These are phyloP conservation scores for Tyrannus savana DNA, from an alignment of 2,113 vertebrate genomes.

Conservation along the genomic window DNA sequence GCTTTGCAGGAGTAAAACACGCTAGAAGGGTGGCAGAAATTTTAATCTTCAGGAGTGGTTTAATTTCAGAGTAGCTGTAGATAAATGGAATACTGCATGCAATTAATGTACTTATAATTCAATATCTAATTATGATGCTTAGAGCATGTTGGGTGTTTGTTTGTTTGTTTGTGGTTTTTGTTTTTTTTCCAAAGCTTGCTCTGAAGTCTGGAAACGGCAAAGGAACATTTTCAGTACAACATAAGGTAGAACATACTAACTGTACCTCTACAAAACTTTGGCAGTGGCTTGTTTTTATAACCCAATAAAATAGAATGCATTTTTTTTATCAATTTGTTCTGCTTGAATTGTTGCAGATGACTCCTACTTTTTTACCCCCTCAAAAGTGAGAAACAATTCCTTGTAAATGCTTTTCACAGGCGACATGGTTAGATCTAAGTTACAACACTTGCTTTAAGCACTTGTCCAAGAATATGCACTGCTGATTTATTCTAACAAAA, in stretches of 20 bases:
- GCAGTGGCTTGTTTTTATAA: conserved; percentile 13
- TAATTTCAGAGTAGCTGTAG: neutral
- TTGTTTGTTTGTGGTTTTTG: too few relatives aligned
- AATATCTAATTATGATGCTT: neutral
- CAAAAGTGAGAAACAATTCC: neutral
- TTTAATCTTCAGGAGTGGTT: neutral
- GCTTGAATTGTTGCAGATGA: neutral
- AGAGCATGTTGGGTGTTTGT: neutral
- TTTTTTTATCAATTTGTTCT: conserved; percentile 7
- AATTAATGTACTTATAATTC: neutral
- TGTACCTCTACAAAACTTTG: neutral
- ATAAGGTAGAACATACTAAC: neutral
- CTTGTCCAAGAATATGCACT: neutral
- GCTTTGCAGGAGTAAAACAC: neutral
- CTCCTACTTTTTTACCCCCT: neutral
- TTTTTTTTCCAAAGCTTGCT: neutral
- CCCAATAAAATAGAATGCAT: neutral
- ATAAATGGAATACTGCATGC: neutral
- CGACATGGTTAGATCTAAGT: neutral
- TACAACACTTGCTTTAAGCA: neutral
- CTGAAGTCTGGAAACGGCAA: neutral
- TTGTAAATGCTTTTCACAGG: neutral
- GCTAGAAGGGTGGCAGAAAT: neutral
- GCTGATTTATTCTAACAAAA: conserved; percentile 22
- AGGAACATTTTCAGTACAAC: neutral